phyloP scores from a whole-genome alignment of 2,797 vertebrate species.

The Acipenser ruthenus region DNA sequence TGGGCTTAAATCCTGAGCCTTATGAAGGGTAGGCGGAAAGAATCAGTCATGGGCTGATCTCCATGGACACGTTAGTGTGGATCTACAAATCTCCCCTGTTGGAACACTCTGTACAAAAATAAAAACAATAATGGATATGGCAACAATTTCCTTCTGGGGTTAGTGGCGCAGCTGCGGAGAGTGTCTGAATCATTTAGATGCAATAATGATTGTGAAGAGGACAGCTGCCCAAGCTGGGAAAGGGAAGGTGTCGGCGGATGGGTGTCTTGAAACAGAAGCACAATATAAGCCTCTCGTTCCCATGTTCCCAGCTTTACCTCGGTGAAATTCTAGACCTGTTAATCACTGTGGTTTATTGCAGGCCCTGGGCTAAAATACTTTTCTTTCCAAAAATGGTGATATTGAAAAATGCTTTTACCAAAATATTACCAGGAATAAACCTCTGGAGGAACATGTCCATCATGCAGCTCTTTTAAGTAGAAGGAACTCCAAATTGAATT shows the following conservation, averaged over 20 bases:
- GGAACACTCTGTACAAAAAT: not conserved
- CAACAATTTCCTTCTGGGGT: not conserved
- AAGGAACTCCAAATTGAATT: no score
- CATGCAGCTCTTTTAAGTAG: no score
- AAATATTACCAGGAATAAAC: no score
- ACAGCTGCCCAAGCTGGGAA: not conserved
- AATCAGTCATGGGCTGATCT: no score
- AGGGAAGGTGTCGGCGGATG: not conserved
- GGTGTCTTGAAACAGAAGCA: not conserved
- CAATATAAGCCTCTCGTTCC: slow-evolving; percentile 7
- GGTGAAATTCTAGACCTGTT: slow-evolving; percentile 31
- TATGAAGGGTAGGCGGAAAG: no score
- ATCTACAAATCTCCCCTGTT: not conserved
- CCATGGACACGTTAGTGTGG: no score
- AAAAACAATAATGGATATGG: not conserved
- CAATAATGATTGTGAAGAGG: not conserved
- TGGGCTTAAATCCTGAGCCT: no score
- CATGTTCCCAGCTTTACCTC: slow-evolving; percentile 25
- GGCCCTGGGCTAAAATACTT: slow-evolving; percentile 3
- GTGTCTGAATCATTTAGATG: not conserved
- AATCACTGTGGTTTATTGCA: slow-evolving; percentile 35
- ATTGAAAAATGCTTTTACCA: no score
- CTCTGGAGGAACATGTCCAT: no score
- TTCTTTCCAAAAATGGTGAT: slow-evolving; percentile 2
- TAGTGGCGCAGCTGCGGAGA: not conserved